Evolutionary conservation across 2,797 vertebrate genomes (phyloP).

Genomic region (Hyperoplus immaculatus): DNA sequence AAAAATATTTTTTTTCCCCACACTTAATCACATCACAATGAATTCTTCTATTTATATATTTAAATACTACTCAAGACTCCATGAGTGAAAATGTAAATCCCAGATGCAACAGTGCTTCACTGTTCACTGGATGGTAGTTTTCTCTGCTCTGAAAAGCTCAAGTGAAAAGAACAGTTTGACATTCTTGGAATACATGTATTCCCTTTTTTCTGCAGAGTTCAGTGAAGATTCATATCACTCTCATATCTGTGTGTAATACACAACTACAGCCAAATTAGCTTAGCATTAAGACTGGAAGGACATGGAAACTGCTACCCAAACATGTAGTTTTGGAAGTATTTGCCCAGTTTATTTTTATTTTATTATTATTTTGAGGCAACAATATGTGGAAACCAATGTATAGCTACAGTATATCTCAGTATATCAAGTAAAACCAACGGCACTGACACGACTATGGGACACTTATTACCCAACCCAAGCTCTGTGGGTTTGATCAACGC

Average conservation of each 20-base stretch:
- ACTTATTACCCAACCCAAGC: not conserved
- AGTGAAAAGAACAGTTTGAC: not conserved
- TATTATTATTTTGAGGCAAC: not conserved
- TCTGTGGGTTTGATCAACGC: slow-evolving; percentile 3
- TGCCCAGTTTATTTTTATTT: not conserved
- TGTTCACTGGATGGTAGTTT: too few relatives aligned
- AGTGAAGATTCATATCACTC: not conserved
- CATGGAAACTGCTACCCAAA: not conserved
- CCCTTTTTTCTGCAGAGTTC: not conserved
- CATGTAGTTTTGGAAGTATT: slow-evolving; percentile 9
- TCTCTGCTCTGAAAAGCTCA: not conserved
- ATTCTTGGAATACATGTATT: not conserved
- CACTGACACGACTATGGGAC: not conserved
- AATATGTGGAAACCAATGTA: not conserved
- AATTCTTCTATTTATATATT: slow-evolving; percentile 2
- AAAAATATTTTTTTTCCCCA: not conserved
- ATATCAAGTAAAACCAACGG: not conserved
- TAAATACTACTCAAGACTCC: not conserved
- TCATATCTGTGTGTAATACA: not conserved
- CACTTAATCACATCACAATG: not conserved
- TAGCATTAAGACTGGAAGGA: too few relatives aligned
- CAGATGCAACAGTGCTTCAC: not conserved
- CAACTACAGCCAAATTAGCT: not conserved
- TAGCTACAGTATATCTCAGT: slow-evolving; percentile 7
- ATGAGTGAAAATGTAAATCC: not conserved